Evolutionary conservation across 1,140 invertebrate species (phyloP), one percentile per base, ranked within the genome.

Genomic region (Proctacanthus coquilletti): DNA sequence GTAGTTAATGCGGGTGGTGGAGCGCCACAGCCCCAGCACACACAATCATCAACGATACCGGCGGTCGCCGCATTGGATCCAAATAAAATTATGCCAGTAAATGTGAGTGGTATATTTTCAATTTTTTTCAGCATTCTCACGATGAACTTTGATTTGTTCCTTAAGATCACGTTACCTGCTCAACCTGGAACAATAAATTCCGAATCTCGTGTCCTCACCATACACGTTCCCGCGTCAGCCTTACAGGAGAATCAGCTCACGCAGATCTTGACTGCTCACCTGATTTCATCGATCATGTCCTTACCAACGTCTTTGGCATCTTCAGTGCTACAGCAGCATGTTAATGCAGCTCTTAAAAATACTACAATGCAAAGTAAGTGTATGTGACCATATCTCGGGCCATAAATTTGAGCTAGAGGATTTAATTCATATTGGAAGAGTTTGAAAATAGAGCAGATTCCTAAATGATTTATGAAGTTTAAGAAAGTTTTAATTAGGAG

Each of bases 221-320:
- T 87, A 53, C 80, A 86, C 60, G 84, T 89, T 49, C 83, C 84
- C 45, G 80, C 81, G 19, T 77, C 80, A 13, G 79, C 80, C 18
- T 66, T 87, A 34, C 77, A 80, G 63, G 74, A 78, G 60, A 72
- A 71, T 52, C 69, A 70, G 47, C 47, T 72, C 17, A 70, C 70
- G 41, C 68, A 61, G 43, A 61, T 63, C 36, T 66, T 89, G 37
- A 83, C 80, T 15, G 83, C 83, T 18, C 80, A 82, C 18, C 74
- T 86, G 21, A 86, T 89, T 43, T 80, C 83, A 50, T 82, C 81
- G 1, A 86, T 84, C 31, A 84, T 89, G 70, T 72, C 74, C 47
- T 66, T 88, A 42, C 83, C 84, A 18, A 71, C 77, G 39, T 70
- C 75, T 21, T 54, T 84, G 49, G 83, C 86, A 34, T 78, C 80